A percentile compares a stretch with the other conserved stretches of the same genome.
phyloP scores from a whole-genome alignment of 2,113 vertebrate species.

The Spilogale gracilis region DNA sequence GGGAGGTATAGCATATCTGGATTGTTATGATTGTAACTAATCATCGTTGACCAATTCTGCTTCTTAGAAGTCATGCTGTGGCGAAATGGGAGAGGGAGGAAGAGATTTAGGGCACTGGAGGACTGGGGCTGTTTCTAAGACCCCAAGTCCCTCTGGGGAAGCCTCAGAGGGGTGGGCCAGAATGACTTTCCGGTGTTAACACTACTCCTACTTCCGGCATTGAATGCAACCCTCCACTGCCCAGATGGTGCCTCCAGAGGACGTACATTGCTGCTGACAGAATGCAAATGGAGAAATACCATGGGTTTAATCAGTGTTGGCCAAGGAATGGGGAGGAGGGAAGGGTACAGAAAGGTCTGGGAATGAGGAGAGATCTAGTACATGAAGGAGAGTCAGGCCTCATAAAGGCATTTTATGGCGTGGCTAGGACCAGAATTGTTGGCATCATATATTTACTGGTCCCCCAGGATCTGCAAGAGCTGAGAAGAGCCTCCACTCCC shows the following conservation, averaged over 20 bases:
- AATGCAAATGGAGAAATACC: neutral
- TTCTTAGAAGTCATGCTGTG: neutral
- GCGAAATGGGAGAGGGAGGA: neutral
- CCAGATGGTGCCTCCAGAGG: neutral
- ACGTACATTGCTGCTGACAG: neutral
- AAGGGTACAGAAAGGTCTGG: neutral
- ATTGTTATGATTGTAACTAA: neutral
- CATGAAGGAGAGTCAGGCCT: slow-evolving; percentile 18
- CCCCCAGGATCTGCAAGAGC: neutral
- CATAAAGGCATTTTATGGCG: slow-evolving; percentile 27
- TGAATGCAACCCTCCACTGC: neutral
- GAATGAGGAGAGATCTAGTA: neutral
- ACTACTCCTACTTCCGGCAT: neutral
- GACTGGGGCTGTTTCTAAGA: neutral
- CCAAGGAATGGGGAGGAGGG: neutral
- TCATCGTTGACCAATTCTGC: neutral
- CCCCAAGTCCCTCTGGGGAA: neutral
- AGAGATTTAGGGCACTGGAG: neutral
- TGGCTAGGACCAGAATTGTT: neutral
- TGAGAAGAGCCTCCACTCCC: neutral
- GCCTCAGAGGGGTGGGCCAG: neutral
- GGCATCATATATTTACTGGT: neutral
- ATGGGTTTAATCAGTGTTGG: neutral
- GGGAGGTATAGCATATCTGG: neutral
- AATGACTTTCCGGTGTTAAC: neutral